Percentiles rank a stretch among this genome's conserved stretches.
Conservation (phyloP, 2,797 vertebrate species). For the Macropus fuliginosus region DNA sequence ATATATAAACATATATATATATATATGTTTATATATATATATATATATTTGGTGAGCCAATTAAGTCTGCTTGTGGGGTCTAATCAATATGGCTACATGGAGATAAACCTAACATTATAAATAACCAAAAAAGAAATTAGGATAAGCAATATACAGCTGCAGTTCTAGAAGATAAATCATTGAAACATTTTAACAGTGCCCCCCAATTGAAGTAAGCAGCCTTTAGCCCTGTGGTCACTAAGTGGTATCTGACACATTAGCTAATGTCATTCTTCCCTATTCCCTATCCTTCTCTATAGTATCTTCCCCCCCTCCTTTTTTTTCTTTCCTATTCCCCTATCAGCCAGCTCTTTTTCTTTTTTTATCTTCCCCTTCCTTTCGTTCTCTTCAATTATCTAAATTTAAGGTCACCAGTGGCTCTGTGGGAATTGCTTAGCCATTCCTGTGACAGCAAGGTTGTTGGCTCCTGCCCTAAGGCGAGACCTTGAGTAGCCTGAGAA, state of each 20-base stretch:
- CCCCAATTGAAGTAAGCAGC: background rate
- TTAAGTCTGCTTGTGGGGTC: background rate
- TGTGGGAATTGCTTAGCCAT: constrained; percentile 19
- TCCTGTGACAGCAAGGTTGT: background rate
- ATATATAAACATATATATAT: too few relatives aligned
- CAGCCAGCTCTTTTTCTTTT: background rate
- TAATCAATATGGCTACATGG: background rate
- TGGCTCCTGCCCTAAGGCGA: background rate
- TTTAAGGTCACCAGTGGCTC: background rate
- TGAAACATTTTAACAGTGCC: background rate
- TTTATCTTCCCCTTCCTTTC: background rate
- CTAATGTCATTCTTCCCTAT: background rate
- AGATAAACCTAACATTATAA: constrained; percentile 43
- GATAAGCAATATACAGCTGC: background rate
- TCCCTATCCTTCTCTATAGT: background rate
- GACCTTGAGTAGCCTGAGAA: constrained; percentile 19
- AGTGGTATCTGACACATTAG: background rate
- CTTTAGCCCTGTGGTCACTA: background rate
- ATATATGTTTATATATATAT: too few relatives aligned
- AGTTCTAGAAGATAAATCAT: background rate
- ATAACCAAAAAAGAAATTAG: background rate
- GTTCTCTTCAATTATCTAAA: background rate
- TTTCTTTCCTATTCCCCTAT: background rate
- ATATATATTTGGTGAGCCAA: background rate
- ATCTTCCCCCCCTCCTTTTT: background rate